A percentile compares a stretch with the other conserved stretches of the same genome.
phyloP scores from a whole-genome alignment of 2,888 invertebrate species.

The Aspidiotus destructor region DNA sequence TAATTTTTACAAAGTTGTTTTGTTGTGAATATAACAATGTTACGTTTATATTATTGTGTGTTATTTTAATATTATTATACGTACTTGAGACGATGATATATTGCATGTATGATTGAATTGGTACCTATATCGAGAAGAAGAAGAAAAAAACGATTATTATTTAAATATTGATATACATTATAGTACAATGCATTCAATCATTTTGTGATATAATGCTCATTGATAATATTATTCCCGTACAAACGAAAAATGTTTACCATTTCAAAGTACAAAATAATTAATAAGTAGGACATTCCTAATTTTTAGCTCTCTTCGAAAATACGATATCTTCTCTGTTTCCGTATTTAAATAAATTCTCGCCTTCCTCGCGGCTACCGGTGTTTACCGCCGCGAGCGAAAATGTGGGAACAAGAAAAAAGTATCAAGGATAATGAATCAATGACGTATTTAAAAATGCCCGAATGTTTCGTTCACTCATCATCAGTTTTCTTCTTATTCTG shows the following conservation, averaged over 20 bases:
- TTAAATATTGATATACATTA: conserved; percentile 21
- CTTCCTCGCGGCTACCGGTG: no score
- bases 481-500: background rate
- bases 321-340: no score
- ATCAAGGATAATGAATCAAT: no score
- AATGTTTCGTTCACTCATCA: background rate
- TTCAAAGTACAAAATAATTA: conserved; percentile 31
- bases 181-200: conserved; percentile 32
- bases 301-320: background rate
- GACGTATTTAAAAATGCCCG: no score
- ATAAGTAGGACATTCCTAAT: conserved; percentile 33
- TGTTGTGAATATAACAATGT: conserved; percentile 25
- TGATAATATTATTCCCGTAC: conserved; percentile 19
- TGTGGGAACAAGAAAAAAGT: no score
- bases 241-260: conserved; percentile 31
- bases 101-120: conserved; percentile 24
- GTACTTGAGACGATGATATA: conserved; percentile 31
- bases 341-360: no score
- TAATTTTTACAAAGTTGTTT: conserved; percentile 32
- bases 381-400: no score
- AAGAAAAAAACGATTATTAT: no score
- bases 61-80: no score
- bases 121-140: no score
- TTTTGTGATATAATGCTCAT: conserved; percentile 31
- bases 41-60: conserved; percentile 24